phyloP scores from a whole-genome alignment of 2,888 invertebrate species.

The Odontomyia ornata region DNA sequence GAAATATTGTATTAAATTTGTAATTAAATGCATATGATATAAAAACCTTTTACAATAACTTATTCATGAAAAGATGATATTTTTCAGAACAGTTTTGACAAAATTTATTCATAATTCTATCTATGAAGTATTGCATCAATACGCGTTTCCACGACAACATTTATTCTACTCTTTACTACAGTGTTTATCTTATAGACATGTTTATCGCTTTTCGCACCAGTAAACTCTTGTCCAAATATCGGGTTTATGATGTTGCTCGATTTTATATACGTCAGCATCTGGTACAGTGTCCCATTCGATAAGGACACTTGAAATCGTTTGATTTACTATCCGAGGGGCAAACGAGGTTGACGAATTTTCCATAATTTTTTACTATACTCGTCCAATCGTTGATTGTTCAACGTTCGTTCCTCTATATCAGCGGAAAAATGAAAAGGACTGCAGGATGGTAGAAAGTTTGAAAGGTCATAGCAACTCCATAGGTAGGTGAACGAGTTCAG shows the following conservation, averaged over 20 bases:
- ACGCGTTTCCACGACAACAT: no score
- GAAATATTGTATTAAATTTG: no score
- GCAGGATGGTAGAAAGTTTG: background rate
- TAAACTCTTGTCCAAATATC: constrained; percentile 59
- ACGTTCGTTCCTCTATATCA: background rate
- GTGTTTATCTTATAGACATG: constrained; percentile 24
- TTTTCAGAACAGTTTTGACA: no score
- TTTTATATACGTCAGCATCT: constrained; percentile 58
- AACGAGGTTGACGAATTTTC: constrained; percentile 51
- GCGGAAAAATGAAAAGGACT: background rate
- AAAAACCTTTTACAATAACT: no score
- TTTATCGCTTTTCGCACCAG: constrained; percentile 54
- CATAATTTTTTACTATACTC: constrained; percentile 18
- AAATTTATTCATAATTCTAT: no score
- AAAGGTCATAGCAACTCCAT: background rate
- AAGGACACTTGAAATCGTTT: constrained; percentile 57
- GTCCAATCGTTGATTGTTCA: constrained; percentile 6
- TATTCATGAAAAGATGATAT: no score
- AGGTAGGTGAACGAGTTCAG: background rate
- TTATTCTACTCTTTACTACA: background rate
- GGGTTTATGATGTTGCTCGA: constrained; percentile 58
- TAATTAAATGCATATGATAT: no score
- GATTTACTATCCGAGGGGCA: constrained; percentile 55
- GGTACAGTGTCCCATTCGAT: constrained; percentile 57
- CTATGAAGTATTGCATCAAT: no score